These are phyloP conservation scores for Microchrysa polita DNA, from an alignment of 2,888 invertebrate species.

Conservation along the genomic window DNA sequence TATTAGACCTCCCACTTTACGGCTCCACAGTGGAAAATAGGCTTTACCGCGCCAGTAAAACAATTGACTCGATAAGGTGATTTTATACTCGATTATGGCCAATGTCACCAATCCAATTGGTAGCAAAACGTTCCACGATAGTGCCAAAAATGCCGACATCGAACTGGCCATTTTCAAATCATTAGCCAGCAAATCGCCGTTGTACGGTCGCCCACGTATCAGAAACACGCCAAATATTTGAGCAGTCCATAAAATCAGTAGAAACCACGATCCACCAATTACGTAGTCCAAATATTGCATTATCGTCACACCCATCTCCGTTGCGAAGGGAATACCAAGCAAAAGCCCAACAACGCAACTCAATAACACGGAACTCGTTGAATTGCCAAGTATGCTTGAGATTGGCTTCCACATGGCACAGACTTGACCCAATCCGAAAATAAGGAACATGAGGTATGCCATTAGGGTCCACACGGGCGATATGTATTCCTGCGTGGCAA, in stretches of 20 bases:
- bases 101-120: constrained; percentile 82
- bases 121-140: constrained; percentile 88
- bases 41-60: constrained; percentile 75
- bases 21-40: constrained; percentile 83
- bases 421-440: constrained; percentile 89
- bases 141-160: constrained; percentile 75
- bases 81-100: constrained; percentile 77
- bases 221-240: constrained; percentile 85
- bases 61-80: constrained; percentile 73
- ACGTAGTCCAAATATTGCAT: constrained; percentile 88
- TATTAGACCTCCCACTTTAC: constrained; percentile 79
- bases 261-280: constrained; percentile 88
- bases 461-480: constrained; percentile 90
- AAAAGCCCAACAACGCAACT: constrained; percentile 86
- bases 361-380: constrained; percentile 76
- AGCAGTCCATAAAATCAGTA: constrained; percentile 79
- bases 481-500: constrained; percentile 77
- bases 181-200: constrained; percentile 68
- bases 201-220: constrained; percentile 86
- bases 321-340: constrained; percentile 85
- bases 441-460: constrained; percentile 83
- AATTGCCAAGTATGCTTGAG: constrained; percentile 79
- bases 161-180: constrained; percentile 65
- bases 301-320: constrained; percentile 83
- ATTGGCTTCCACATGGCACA: constrained; percentile 92